Conservation (phyloP, 1,140 invertebrate genomes). For the Mamestra configurata region DNA sequence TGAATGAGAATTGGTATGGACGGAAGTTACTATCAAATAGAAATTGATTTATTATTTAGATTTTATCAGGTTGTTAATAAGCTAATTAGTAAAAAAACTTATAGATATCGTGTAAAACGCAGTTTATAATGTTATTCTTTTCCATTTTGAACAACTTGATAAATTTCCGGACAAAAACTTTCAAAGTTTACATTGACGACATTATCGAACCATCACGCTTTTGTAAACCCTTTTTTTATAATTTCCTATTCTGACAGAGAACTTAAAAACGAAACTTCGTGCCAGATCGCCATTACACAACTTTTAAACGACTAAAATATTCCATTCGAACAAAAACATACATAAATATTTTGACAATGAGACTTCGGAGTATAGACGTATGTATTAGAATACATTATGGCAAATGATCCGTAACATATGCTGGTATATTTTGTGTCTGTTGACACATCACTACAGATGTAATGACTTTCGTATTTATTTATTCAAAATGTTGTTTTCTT, state of each 20-base stretch:
- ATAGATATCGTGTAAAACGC: no score
- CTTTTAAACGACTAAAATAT: slow-evolving; percentile 22
- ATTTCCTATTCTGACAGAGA: neutral
- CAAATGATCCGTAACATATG: slow-evolving; percentile 12
- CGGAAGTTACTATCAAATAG: neutral
- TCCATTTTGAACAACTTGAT: neutral
- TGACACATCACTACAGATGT: slow-evolving; percentile 21
- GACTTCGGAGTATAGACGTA: neutral
- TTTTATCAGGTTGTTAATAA: neutral
- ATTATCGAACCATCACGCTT: neutral
- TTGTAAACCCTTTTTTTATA: neutral
- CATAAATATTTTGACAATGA: slow-evolving; percentile 43
- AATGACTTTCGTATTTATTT: slow-evolving; percentile 25
- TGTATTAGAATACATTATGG: slow-evolving; percentile 18
- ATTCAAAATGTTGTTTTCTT: neutral
- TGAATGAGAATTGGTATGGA: neutral
- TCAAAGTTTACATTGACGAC: neutral
- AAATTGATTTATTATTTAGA: neutral
- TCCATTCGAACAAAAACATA: slow-evolving; percentile 26
- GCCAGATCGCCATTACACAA: neutral
- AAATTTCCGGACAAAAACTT: neutral
- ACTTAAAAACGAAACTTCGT: slow-evolving; percentile 3
- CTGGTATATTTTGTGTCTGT: neutral
- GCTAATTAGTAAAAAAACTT: neutral
- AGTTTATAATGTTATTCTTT: neutral